These are phyloP conservation scores for Leptobrachium leishanense DNA, from an alignment of 2,113 vertebrate genomes.

Conservation along the genomic window DNA sequence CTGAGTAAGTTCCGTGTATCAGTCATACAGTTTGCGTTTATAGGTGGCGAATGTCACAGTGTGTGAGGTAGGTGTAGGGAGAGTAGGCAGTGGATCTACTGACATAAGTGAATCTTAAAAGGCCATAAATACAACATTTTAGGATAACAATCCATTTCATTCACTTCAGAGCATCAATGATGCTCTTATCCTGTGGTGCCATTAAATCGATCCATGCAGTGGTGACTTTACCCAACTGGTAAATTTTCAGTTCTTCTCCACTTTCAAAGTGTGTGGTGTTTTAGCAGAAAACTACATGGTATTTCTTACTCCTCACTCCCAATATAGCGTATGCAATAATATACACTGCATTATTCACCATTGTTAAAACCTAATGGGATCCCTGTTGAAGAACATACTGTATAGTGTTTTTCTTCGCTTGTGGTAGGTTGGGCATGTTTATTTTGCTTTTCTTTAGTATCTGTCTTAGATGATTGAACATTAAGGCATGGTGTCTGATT, in stretches of 20 bases:
- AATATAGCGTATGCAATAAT: background rate
- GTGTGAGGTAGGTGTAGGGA: slow-evolving; percentile 45
- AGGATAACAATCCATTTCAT: background rate
- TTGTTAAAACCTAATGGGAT: slow-evolving; percentile 1
- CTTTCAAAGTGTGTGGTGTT: background rate
- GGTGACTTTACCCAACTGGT: too few species aligned
- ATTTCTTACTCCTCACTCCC: background rate
- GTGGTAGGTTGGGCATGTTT: background rate
- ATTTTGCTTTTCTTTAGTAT: background rate
- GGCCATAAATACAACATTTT: background rate
- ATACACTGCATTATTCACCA: background rate
- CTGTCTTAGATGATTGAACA: background rate
- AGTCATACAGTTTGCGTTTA: slow-evolving; percentile 4
- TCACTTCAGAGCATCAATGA: too few species aligned
- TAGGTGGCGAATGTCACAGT: slow-evolving; percentile 39
- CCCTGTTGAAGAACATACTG: background rate
- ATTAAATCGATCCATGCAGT: too few species aligned
- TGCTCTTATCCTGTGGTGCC: too few species aligned
- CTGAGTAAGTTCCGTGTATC: slow-evolving; percentile 36
- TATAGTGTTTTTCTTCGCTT: background rate
- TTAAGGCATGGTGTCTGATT: slow-evolving; percentile 32
- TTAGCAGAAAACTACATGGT: background rate
- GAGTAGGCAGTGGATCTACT: slow-evolving; percentile 15
- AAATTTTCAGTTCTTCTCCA: background rate
- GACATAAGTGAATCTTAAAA: slow-evolving; percentile 22